Evolutionary conservation across 1,140 invertebrate genomes (phyloP).

Genomic region (Drosophila orena): DNA sequence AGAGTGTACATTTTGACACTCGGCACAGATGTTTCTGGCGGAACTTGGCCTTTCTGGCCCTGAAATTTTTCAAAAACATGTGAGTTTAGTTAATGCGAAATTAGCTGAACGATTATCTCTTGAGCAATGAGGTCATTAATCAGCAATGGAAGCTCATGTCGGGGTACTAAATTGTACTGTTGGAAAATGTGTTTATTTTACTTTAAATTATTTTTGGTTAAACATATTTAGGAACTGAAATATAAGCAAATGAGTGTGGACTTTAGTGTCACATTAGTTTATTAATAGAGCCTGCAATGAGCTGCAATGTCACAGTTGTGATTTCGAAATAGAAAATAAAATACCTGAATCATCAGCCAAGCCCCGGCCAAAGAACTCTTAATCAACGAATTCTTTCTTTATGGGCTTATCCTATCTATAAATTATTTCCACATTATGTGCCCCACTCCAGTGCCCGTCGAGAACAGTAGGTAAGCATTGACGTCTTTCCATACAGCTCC

Average conservation of each 20-base stretch:
- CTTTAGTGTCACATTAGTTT: too few species aligned
- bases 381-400: slow-evolving; percentile 29
- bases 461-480: slow-evolving; percentile 25
- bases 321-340: neutral
- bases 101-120: slow-evolving; percentile 21
- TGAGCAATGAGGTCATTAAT: slow-evolving; percentile 38
- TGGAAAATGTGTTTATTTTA: slow-evolving; percentile 4
- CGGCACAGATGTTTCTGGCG: slow-evolving; percentile 36
- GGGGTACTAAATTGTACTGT: neutral
- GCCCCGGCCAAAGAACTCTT: slow-evolving; percentile 16
- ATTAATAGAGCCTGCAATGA: too few species aligned
- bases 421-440: slow-evolving; percentile 57
- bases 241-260: neutral
- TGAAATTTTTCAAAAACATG: slow-evolving; percentile 37
- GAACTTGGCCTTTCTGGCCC: slow-evolving; percentile 27
- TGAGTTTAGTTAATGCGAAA: slow-evolving; percentile 39
- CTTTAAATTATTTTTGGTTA: too few species aligned
- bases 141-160: slow-evolving; percentile 10
- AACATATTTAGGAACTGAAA: neutral
- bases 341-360: slow-evolving; percentile 8
- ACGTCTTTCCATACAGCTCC: slow-evolving; percentile 8
- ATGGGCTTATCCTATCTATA: slow-evolving; percentile 43
- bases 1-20: slow-evolving; percentile 45
- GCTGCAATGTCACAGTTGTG: neutral
- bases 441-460: neutral